Base-by-base conservation (phyloP, 1,140 invertebrate species). In the Calycopis cecrops region DNA sequence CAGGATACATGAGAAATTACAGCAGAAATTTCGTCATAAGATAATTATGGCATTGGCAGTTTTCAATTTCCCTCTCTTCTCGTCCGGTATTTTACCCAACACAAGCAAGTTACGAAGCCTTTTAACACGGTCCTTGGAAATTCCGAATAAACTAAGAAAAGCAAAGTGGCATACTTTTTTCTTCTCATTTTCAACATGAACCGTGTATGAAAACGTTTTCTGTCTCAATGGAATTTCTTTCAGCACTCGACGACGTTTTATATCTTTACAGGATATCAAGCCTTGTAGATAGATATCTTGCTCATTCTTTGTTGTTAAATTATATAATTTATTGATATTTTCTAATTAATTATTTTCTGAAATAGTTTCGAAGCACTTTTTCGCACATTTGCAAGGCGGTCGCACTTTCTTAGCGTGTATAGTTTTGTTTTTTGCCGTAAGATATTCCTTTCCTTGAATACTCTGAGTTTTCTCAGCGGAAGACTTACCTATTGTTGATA, bases 81-180 rank as follows among this genome's bases (percentile, higher is more conserved):
- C 47, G 37, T 21, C 10, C 12, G 48, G 54, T 21, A 34, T 50
- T 35, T 49, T 56, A 12, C 21, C 55, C 33, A 40, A 12, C 11
- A 40, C 38, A 33, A 50, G n/a, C 35, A 50, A 56, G 33, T 50
- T 35, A 40, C 55, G 38, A 42, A 56, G 47, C 35, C 48, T 49
- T 9, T 28, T 35, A 50, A 50, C 47, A 33, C 54, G 35, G 44
- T 34, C 54, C 14, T 40, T 14, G 3, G 48, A 28, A 56, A 56
- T 40, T 40, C 47, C 55, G 21, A 40, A 56, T 10, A 50, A 11
- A 6, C 14, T 37, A 9, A 18, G n/a, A 55, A 55, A 55, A 10
- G 53, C 53, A 11, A 3, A 12, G 6, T 49, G 33, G 14, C 48
- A 49, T 3, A 49, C 48, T 49, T 34, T 3, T 34, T 34, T 4